These are phyloP conservation scores for Drosophila eugracilis DNA, from an alignment of 1,140 invertebrate genomes.

Conservation along the genomic window DNA sequence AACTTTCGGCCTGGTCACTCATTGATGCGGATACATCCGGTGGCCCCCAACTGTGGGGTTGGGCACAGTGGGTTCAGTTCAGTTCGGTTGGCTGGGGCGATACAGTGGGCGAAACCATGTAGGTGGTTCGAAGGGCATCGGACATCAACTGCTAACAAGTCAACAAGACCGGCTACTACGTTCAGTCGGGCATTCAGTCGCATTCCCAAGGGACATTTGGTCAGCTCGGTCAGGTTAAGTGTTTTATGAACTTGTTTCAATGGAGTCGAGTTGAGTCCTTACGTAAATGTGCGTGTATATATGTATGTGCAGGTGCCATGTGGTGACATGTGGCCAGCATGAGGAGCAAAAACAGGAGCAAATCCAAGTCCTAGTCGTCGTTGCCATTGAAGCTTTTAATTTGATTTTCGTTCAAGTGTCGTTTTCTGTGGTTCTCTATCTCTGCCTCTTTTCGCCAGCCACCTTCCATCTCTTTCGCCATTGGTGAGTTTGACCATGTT, in stretches of 20 bases:
- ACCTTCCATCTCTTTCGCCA: background rate
- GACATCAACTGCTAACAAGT: conserved; percentile 71
- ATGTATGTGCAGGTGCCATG: conserved; percentile 62
- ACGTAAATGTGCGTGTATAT: conserved; percentile 49
- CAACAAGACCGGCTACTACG: conserved; percentile 39
- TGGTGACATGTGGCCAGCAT: conserved; percentile 60
- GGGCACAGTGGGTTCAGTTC: no score
- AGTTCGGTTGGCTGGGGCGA: background rate
- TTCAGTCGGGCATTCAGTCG: conserved; percentile 47
- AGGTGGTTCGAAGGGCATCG: background rate
- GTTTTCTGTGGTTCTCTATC: conserved; percentile 55
- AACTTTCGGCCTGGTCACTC: conserved; percentile 66
- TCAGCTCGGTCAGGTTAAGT: conserved; percentile 77
- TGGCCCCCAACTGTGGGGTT: no score
- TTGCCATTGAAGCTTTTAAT: conserved; percentile 82
- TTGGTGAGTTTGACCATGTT: conserved; percentile 26
- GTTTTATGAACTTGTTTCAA: conserved; percentile 83
- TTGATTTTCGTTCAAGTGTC: conserved; percentile 83
- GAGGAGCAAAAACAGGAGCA: conserved; percentile 13
- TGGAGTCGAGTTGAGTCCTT: conserved; percentile 55
- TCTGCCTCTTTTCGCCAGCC: background rate
- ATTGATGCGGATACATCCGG: conserved; percentile 78
- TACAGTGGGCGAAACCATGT: background rate
- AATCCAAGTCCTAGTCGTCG: conserved; percentile 47
- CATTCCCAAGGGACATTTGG: conserved; percentile 62